These are phyloP conservation scores for Zalophus californianus DNA, from an alignment of 2,797 vertebrate species.

Conservation along the genomic window DNA sequence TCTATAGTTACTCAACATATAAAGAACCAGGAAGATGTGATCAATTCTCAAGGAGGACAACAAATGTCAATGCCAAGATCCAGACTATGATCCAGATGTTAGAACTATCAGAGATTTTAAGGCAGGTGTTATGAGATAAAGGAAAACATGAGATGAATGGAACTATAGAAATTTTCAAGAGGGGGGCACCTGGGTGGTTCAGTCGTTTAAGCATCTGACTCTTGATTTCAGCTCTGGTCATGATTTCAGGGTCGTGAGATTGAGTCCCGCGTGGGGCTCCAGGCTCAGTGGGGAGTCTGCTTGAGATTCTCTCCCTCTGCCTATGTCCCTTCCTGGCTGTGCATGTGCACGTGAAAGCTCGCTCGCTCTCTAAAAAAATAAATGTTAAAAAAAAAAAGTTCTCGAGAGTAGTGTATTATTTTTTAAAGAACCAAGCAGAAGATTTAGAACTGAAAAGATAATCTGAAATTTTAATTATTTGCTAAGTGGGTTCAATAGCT, in stretches of 20 bases:
- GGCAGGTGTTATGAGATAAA: neutral
- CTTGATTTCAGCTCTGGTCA: neutral
- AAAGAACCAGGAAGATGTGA: neutral
- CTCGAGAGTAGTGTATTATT: too few species aligned
- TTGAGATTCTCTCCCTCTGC: too few species aligned
- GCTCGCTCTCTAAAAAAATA: too few species aligned
- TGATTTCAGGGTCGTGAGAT: too few species aligned
- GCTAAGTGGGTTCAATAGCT: neutral
- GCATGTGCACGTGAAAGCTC: too few species aligned
- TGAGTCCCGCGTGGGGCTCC: too few species aligned
- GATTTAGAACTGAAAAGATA: neutral
- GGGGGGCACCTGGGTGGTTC: neutral
- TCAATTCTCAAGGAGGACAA: neutral
- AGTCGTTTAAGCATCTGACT: neutral
- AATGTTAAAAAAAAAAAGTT: too few species aligned
- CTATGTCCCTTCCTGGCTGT: too few species aligned
- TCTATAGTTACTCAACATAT: neutral
- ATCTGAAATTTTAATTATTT: neutral
- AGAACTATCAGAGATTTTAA: neutral
- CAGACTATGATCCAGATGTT: neutral
- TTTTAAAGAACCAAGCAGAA: neutral
- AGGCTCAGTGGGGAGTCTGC: too few species aligned
- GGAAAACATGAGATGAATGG: neutral
- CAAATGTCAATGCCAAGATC: neutral
- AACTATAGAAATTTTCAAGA: neutral